Evolutionary conservation across 37 sponge, comb jelly and placozoan genomes (phyloP).

Genomic region (Chondrilla cf. caribensis): DNA sequence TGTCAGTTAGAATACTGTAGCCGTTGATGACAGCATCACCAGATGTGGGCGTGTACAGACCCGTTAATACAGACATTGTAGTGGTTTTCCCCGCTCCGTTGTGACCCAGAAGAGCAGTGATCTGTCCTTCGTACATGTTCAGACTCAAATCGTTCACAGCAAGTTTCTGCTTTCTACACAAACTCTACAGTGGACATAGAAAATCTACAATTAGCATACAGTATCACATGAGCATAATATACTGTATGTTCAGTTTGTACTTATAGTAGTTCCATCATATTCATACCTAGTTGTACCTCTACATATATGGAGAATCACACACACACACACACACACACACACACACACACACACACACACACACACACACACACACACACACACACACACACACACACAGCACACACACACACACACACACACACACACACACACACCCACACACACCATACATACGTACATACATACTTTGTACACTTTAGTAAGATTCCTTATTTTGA

Average conservation of each 20-base stretch:
- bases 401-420: too few relatives aligned
- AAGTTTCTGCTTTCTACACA: slow-evolving; percentile 30
- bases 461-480: not conserved
- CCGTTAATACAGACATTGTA: slow-evolving; percentile 96
- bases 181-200: not conserved
- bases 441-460: too few relatives aligned
- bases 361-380: too few relatives aligned
- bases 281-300: too few relatives aligned
- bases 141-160: slow-evolving; percentile 86
- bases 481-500: slow-evolving; percentile 62
- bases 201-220: not conserved
- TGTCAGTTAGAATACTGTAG: slow-evolving; percentile 63
- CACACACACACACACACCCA: too few relatives aligned
- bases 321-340: too few relatives aligned
- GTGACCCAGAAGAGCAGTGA: slow-evolving; percentile 95
- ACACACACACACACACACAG: too few relatives aligned
- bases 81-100: slow-evolving; percentile 99
- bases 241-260: too few relatives aligned
- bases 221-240: not conserved
- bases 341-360: too few relatives aligned
- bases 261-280: too few relatives aligned
- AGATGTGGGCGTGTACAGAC: slow-evolving; percentile 78
- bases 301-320: too few relatives aligned
- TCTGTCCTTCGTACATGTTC: slow-evolving; percentile 89
- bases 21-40: slow-evolving; percentile 83